Percentiles rank a stretch among this genome's conserved stretches.
Evolutionary conservation across 1,140 invertebrate species (phyloP).

Genomic region (Rhyacophila brunnea): DNA sequence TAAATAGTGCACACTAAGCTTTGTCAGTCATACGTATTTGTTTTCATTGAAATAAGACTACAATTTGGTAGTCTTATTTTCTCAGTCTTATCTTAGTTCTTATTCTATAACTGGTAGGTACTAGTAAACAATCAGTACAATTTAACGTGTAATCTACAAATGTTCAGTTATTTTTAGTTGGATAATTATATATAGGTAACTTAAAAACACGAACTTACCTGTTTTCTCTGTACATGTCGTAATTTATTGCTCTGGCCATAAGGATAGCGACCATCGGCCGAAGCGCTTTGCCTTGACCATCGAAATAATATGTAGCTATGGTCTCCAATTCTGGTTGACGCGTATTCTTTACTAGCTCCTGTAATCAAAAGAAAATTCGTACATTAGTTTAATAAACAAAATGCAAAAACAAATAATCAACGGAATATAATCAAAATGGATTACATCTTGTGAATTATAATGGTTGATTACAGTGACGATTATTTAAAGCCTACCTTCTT

Average conservation of each 20-base stretch:
- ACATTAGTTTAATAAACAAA: no score
- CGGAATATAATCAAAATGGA: no score
- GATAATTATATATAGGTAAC: not conserved
- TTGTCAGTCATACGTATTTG: no score
- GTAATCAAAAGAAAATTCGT: slow-evolving; percentile 44
- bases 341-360: slow-evolving; percentile 77
- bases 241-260: slow-evolving; percentile 89
- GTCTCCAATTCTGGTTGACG: slow-evolving; percentile 77
- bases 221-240: slow-evolving; percentile 76
- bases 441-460: no score
- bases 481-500: no score
- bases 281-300: slow-evolving; percentile 93
- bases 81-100: no score
- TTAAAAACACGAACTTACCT: slow-evolving; percentile 63
- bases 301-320: slow-evolving; percentile 94
- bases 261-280: slow-evolving; percentile 89
- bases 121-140: not conserved
- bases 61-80: no score
- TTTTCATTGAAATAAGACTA: no score
- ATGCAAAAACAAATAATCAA: no score
- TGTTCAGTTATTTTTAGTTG: not conserved
- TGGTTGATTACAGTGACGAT: no score
- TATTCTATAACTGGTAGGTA: no score
- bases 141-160: not conserved
- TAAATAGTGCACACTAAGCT: no score